These are phyloP conservation scores for Ormyrus rosae DNA, from an alignment of 2,888 invertebrate genomes.

Conservation along the genomic window DNA sequence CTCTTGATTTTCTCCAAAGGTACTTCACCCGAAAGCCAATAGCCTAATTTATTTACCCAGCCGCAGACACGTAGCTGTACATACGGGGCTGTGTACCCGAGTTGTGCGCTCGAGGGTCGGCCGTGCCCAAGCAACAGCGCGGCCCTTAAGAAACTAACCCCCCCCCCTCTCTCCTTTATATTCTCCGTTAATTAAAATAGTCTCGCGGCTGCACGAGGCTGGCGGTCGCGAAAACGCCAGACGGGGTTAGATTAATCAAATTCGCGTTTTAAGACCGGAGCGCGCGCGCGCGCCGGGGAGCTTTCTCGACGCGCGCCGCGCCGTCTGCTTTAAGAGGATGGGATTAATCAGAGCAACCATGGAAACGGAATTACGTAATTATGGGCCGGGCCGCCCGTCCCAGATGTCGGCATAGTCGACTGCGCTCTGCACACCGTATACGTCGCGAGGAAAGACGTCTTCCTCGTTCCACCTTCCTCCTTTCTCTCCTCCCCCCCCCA, in stretches of 20 bases:
- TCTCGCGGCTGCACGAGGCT: background rate
- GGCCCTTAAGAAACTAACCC: too few relatives aligned
- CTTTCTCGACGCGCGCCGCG: background rate
- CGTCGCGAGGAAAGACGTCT: too few relatives aligned
- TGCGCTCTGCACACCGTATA: too few relatives aligned
- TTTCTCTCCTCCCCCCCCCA: too few relatives aligned
- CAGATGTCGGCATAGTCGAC: slow-evolving; percentile 9
- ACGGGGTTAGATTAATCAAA: slow-evolving; percentile 16
- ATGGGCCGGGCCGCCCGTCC: slow-evolving; percentile 9
- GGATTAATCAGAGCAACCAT: slow-evolving; percentile 38
- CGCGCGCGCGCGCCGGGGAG: too few relatives aligned
- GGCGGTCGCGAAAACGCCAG: background rate
- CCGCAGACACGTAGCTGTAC: too few relatives aligned
- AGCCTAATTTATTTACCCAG: too few relatives aligned
- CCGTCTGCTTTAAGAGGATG: slow-evolving; percentile 15
- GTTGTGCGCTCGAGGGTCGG: too few relatives aligned
- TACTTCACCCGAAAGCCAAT: too few relatives aligned
- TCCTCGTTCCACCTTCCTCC: too few relatives aligned
- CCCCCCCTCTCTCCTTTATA: background rate
- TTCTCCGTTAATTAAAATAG: slow-evolving; percentile 21
- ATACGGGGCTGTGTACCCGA: background rate
- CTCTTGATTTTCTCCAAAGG: too few relatives aligned
- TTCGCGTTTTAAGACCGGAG: slow-evolving; percentile 1
- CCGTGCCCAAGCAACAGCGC: too few relatives aligned
- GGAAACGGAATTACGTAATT: slow-evolving; percentile 46